Conservation (phyloP, 2,888 invertebrate genomes). For the Holacanthella duospinosa region DNA sequence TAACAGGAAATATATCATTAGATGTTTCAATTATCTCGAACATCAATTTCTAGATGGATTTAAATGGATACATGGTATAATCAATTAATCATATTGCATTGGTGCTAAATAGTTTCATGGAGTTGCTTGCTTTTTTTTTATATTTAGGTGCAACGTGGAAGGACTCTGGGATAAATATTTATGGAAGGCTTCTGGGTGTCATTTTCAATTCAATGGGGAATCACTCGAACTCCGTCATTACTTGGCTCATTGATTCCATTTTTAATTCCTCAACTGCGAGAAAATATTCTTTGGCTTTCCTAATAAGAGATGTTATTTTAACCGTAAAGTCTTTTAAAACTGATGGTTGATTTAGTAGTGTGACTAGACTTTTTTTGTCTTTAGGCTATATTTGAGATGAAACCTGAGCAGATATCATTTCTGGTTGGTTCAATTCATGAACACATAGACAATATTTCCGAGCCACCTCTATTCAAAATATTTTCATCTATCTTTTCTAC, state of each 20-base stretch:
- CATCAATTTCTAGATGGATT: constrained; percentile 23
- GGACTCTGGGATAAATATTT: constrained; percentile 15
- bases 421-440: constrained; percentile 16
- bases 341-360: no score
- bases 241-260: constrained; percentile 25
- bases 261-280: constrained; percentile 7
- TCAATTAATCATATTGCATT: constrained; percentile 14
- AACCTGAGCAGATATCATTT: constrained; percentile 7
- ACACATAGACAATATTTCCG: constrained; percentile 17
- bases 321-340: no score
- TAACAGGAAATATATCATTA: constrained; percentile 27
- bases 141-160: constrained; percentile 23
- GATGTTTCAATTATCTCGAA: constrained; percentile 24
- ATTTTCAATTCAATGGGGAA: constrained; percentile 22
- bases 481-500: constrained; percentile 16
- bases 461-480: constrained; percentile 18
- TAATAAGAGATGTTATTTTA: constrained; percentile 13
- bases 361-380: constrained; percentile 5
- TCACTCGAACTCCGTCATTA: constrained; percentile 14
- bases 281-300: constrained; percentile 12
- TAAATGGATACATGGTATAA: constrained; percentile 23
- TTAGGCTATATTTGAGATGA: constrained; percentile 17
- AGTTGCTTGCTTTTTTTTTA: neutral
- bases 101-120: neutral
- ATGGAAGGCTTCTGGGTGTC: constrained; percentile 14